Conservation (phyloP, 2,113 vertebrate genomes). For the Pedetes capensis region DNA sequence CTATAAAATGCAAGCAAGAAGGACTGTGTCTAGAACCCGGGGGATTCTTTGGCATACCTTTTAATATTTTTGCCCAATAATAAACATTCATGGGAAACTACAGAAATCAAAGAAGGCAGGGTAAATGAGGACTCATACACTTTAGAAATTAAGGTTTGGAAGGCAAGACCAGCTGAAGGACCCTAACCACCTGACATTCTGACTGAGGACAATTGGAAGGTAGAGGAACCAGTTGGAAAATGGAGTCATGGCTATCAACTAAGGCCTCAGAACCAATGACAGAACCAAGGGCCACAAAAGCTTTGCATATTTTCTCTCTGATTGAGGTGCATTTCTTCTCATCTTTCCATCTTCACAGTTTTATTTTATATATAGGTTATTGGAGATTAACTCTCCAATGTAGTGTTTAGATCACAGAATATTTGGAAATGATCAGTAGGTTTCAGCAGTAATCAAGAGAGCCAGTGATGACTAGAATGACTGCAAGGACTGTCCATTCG, state of each 20-base stretch:
- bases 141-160: background rate
- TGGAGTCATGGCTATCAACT: background rate
- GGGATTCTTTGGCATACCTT: background rate
- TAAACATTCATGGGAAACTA: background rate
- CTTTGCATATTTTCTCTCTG: background rate
- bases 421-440: background rate
- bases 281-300: background rate
- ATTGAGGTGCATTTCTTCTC: background rate
- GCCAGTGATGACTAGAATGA: background rate
- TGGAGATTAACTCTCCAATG: background rate
- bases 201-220: background rate
- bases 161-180: accelerated
- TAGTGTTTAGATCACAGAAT: background rate
- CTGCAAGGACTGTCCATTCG: background rate
- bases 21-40: background rate
- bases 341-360: background rate
- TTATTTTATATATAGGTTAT: background rate
- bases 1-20: background rate
- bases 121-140: background rate
- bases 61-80: background rate
- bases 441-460: background rate
- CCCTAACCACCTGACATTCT: background rate
- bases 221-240: background rate
- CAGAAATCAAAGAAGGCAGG: background rate
- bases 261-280: background rate